Conservation (phyloP, 2,888 invertebrate species). For the Galerucella pusilla region DNA sequence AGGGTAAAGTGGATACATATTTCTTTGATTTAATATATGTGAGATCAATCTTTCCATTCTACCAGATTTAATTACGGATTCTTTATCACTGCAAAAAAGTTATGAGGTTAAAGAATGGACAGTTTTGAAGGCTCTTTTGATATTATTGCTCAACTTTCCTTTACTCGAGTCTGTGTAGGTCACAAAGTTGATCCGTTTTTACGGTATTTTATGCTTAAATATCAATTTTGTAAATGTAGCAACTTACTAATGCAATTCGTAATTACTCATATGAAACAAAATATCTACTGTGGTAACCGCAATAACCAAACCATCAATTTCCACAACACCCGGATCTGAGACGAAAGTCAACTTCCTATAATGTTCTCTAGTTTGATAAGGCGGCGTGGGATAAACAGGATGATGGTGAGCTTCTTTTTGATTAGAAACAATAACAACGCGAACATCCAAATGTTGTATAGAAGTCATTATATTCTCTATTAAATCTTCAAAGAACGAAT, state of each 20-base stretch:
- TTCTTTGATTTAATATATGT: conserved; percentile 81
- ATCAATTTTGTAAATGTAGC: neutral
- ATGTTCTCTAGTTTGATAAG: conserved; percentile 71
- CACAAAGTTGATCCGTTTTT: too few relatives aligned
- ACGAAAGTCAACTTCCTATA: conserved; percentile 75
- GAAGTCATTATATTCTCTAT: conserved; percentile 74
- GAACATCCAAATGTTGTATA: conserved; percentile 63
- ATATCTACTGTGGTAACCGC: conserved; percentile 87
- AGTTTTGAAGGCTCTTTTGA: too few relatives aligned
- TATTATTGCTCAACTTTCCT: too few relatives aligned
- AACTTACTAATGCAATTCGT: conserved; percentile 72
- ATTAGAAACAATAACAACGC: conserved; percentile 74
- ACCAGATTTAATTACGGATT: conserved; percentile 64
- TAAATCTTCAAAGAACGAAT: conserved; percentile 79
- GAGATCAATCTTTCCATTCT: conserved; percentile 79
- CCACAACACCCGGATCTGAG: conserved; percentile 85
- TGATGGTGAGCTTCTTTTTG: conserved; percentile 82
- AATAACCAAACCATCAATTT: conserved; percentile 80
- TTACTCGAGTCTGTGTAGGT: too few relatives aligned
- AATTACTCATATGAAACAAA: conserved; percentile 83
- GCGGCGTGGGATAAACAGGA: conserved; percentile 86
- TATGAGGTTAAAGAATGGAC: too few relatives aligned
- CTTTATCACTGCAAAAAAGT: conserved; percentile 45
- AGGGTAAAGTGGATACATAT: conserved; percentile 86
- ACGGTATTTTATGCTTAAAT: too few relatives aligned